These are phyloP conservation scores for Sarcophaga bullata DNA, from an alignment of 1,140 invertebrate genomes.

Conservation along the genomic window DNA sequence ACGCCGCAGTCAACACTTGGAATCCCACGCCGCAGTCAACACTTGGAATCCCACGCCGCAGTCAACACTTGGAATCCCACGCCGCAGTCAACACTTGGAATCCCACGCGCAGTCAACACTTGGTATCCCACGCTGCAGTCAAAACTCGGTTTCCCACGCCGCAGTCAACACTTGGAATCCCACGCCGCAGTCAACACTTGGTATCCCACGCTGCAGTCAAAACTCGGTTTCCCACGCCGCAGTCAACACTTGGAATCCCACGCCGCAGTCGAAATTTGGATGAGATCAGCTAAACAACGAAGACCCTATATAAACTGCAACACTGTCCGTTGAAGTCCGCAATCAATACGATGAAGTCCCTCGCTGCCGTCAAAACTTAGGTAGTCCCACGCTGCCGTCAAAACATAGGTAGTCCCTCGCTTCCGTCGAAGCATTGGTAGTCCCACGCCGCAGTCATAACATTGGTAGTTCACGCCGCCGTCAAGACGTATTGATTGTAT, in stretches of 20 bases:
- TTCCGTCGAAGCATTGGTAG: conserved; percentile 45
- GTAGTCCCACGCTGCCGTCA: conserved; percentile 42
- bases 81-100: conserved; percentile 42
- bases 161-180: conserved; percentile 43
- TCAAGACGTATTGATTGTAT: no score
- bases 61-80: conserved; percentile 43
- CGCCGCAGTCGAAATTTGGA: conserved; percentile 49
- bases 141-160: conserved; percentile 45
- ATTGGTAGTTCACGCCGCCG: conserved; percentile 18
- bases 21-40: conserved; percentile 46
- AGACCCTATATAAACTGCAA: not conserved
- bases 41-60: conserved; percentile 43
- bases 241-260: conserved; percentile 49
- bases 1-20: conserved; percentile 44
- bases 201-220: conserved; percentile 46
- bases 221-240: conserved; percentile 52
- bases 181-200: conserved; percentile 37
- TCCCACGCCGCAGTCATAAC: conserved; percentile 47
- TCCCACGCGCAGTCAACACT: conserved; percentile 52
- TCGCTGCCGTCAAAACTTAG: conserved; percentile 46
- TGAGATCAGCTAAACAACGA: conserved; percentile 23
- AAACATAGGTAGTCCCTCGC: conserved; percentile 49
- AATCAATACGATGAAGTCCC: conserved; percentile 48
- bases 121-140: conserved; percentile 55
- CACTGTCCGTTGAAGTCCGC: conserved; percentile 45